Evolutionary conservation across 2,888 invertebrate species (phyloP), one percentile per base, ranked within the genome.

Genomic region (Tryphoninae sp.): DNA sequence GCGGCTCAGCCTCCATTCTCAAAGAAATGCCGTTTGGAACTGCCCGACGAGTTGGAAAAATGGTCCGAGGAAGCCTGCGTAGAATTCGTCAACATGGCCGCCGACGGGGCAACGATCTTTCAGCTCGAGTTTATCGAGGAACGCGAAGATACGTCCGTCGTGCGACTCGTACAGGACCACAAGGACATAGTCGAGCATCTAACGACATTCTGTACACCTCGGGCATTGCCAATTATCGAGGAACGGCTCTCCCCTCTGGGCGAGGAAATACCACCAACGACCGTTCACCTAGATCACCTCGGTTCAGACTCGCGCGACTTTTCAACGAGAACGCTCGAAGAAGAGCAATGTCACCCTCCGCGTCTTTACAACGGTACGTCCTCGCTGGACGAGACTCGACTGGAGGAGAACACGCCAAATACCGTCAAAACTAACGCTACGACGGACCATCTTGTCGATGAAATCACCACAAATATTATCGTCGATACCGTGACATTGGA

Each of bases 161-260:
- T 96, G 0, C 95, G 95, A 82, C 92, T 96, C 42, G 95, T 93
- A 81, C 93, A 94, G 0, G 93, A 94, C 62, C 94, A 94, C 0
- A 91, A 93, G 22, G 94, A 95, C 87, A 79, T 83, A 55, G 71
- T 83, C 8, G 78, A 78, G 13, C 19, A 8, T 19, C 53, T 84
- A 7, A 40, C 23, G 1, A 62, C 74, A 22, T 53, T 68, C 13
- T 82, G 83, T 22, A 65, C 82, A 1, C 68, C 62, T 8, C 64
- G n/a, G 2, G 62, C 6, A 33, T 33, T 80, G 11, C 77, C 83
- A 6, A 68, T 85, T 1, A 84, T 85, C 51, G 87, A 87, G 26
- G 89, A 90, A 73, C 83, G 90, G 62, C 82, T 90, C 3, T 86
- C 91, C 19, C 91, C 91, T 1, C 81, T 91, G 13, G 91, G 91